Conservation (phyloP, 1,140 invertebrate species). For the Neodiprion virginianus region DNA sequence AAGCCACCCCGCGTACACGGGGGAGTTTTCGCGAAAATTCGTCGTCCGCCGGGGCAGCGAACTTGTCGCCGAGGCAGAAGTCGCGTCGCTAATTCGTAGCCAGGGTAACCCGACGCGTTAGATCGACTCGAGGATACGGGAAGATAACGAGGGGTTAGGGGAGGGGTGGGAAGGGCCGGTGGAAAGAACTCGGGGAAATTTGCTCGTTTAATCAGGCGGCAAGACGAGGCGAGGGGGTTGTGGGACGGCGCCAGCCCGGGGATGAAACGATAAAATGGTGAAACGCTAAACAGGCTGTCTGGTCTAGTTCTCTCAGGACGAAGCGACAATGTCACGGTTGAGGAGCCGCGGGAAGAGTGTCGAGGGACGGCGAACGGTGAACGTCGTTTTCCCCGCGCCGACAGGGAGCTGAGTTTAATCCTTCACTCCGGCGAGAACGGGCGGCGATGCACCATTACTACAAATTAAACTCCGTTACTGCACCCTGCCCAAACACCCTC, state of each 20-base stretch:
- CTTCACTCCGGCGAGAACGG: neutral
- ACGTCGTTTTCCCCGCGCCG: neutral
- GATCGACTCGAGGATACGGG: no score
- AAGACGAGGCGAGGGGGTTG: neutral
- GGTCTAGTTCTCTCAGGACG: constrained; percentile 4
- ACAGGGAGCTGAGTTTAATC: neutral
- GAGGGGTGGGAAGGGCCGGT: neutral
- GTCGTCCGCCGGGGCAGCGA: no score
- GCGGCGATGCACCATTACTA: constrained; percentile 6
- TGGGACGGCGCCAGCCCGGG: neutral
- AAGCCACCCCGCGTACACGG: no score
- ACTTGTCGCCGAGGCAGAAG: no score
- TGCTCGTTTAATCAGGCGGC: neutral
- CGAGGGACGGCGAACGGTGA: neutral
- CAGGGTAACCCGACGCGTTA: no score
- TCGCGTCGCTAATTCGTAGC: no score
- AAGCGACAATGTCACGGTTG: constrained; percentile 1
- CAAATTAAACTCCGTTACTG: constrained; percentile 7
- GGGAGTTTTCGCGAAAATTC: no score
- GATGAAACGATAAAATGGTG: constrained; percentile 5
- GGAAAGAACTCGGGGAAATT: neutral
- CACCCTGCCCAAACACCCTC: neutral
- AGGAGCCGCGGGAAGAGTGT: neutral
- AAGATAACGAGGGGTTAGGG: no score
- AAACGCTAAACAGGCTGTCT: constrained; percentile 7